Conservation (phyloP, 1,140 invertebrate species). For the Solenopsis invicta region DNA sequence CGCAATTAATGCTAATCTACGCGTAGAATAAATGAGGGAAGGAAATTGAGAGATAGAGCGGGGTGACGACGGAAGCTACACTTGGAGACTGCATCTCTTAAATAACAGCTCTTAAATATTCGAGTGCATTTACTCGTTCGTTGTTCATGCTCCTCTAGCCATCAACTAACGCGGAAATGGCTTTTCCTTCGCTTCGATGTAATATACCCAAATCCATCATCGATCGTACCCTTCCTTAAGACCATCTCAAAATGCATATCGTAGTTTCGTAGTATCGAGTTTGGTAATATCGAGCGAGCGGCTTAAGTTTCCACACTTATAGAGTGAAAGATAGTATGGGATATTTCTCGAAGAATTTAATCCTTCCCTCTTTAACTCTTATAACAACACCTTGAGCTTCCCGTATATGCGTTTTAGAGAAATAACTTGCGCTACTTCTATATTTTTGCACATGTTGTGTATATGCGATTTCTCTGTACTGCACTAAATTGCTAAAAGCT, state of each 20-base stretch:
- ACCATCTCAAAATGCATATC: constrained; percentile 20
- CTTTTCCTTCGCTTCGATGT: constrained; percentile 25
- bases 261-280: background rate
- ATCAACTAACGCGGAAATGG: constrained; percentile 48
- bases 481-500: background rate
- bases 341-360: background rate
- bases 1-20: constrained; percentile 62
- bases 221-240: constrained; percentile 27
- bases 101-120: constrained; percentile 52
- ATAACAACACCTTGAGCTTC: background rate
- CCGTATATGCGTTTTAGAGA: background rate
- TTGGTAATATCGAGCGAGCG: background rate
- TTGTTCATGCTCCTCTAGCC: constrained; percentile 40
- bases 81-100: background rate
- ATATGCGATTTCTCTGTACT: background rate
- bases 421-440: background rate
- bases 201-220: constrained; percentile 48
- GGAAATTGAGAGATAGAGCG: constrained; percentile 45
- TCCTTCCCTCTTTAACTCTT: background rate
- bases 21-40: constrained; percentile 40
- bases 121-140: constrained; percentile 49
- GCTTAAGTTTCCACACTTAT: background rate
- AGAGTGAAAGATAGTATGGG: background rate
- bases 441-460: background rate
- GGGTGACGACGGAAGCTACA: background rate